A percentile compares a stretch with the other conserved stretches of the same genome.
Conservation (phyloP, 1,140 invertebrate species). For the Lasioglossum albipes region DNA sequence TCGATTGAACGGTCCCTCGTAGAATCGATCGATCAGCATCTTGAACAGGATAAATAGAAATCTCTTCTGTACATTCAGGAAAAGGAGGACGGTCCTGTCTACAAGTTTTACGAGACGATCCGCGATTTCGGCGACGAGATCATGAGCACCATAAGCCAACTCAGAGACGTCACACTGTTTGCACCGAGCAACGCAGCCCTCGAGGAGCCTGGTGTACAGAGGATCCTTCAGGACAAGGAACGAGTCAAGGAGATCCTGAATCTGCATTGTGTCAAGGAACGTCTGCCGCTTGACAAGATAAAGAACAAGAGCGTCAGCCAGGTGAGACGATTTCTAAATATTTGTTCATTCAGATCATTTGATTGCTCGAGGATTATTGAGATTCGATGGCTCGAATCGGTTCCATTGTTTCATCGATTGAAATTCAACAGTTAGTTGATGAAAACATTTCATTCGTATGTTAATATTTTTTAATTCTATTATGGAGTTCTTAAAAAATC, state of each 20-base stretch:
- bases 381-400: background rate
- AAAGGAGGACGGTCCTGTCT: conserved; percentile 90
- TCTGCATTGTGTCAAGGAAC: conserved; percentile 88
- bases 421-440: too few species aligned
- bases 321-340: conserved; percentile 78
- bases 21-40: conserved; percentile 6
- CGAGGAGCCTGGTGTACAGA: conserved; percentile 84
- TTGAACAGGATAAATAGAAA: conserved; percentile 53
- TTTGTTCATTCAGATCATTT: too few species aligned
- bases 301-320: conserved; percentile 85
- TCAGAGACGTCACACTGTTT: conserved; percentile 90
- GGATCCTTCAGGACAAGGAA: conserved; percentile 85
- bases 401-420: too few species aligned
- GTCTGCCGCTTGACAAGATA: conserved; percentile 88
- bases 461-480: too few species aligned
- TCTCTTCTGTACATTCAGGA: conserved; percentile 79
- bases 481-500: too few species aligned
- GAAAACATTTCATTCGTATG: too few species aligned
- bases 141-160: conserved; percentile 85
- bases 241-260: conserved; percentile 88
- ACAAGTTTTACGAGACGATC: conserved; percentile 90
- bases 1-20: conserved; percentile 21
- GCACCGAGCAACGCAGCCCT: conserved; percentile 94
- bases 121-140: conserved; percentile 88
- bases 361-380: background rate